phyloP scores from a whole-genome alignment of 1,140 invertebrate species.

The Tyrophagus putrescentiae region DNA sequence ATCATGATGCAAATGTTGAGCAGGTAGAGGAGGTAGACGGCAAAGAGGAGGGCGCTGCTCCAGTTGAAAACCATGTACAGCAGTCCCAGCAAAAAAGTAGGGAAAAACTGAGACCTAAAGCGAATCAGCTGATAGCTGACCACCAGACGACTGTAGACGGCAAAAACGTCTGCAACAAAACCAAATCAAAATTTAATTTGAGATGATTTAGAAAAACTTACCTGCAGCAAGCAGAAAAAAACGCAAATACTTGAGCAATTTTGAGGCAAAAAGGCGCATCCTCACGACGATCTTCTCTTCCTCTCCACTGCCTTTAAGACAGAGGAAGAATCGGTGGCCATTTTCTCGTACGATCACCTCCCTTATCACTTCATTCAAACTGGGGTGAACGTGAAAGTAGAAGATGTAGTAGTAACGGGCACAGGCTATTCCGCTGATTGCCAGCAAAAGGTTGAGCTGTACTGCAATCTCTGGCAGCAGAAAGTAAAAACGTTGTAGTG shows the following conservation, averaged over 20 bases:
- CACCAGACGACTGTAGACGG: not conserved
- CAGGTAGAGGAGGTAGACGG: not conserved
- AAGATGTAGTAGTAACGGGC: not conserved
- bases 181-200: not conserved
- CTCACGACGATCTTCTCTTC: not conserved
- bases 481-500: constrained; percentile 5
- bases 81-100: not conserved
- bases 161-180: not conserved
- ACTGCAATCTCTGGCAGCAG: not conserved
- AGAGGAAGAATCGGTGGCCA: not conserved
- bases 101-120: not conserved
- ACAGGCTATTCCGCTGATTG: not conserved
- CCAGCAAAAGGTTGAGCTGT: not conserved
- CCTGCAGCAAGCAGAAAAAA: not conserved
- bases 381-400: not conserved
- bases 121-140: not conserved
- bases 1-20: constrained; percentile 10
- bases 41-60: constrained; percentile 3
- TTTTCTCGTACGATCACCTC: not conserved
- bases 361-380: not conserved
- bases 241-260: not conserved
- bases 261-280: not conserved
- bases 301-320: not conserved
- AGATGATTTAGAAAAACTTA: not conserved
- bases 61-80: not conserved